Evolutionary conservation across 2,888 invertebrate genomes (phyloP).

Genomic region (Phania funesta): DNA sequence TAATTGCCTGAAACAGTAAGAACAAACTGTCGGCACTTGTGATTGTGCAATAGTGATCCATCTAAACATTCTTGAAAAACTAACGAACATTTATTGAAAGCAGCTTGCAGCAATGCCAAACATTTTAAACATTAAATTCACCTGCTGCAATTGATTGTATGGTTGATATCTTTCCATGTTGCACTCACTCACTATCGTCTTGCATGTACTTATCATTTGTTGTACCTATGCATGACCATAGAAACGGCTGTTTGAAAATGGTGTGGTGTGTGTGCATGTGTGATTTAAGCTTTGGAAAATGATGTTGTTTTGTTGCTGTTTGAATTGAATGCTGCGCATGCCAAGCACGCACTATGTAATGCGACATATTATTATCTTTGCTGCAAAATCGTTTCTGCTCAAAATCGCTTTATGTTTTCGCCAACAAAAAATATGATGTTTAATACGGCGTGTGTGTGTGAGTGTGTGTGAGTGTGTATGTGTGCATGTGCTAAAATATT

Average conservation of each 20-base stretch:
- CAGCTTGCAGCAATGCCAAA: conserved; percentile 63
- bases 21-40: conserved; percentile 54
- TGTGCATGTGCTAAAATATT: conserved; percentile 20
- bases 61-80: conserved; percentile 58
- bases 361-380: conserved; percentile 56
- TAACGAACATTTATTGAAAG: conserved; percentile 63
- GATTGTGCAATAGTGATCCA: conserved; percentile 57
- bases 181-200: not conserved
- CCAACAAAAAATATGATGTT: conserved; percentile 47
- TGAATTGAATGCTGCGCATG: conserved; percentile 60
- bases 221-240: conserved; percentile 2
- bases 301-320: conserved; percentile 26
- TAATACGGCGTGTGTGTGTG: conserved; percentile 16
- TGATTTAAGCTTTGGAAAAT: conserved; percentile 53
- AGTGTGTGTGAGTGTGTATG: conserved; percentile 18
- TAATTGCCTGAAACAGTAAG: conserved; percentile 49
- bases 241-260: too few species aligned
- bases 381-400: conserved; percentile 50
- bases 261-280: not conserved
- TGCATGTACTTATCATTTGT: conserved; percentile 18
- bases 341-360: conserved; percentile 62
- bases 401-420: conserved; percentile 42
- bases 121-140: conserved; percentile 66
- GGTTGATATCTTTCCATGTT: conserved; percentile 46
- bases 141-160: conserved; percentile 61